Conservation (phyloP, 2,113 vertebrate genomes). For the Hydrochoerus hydrochaeris region DNA sequence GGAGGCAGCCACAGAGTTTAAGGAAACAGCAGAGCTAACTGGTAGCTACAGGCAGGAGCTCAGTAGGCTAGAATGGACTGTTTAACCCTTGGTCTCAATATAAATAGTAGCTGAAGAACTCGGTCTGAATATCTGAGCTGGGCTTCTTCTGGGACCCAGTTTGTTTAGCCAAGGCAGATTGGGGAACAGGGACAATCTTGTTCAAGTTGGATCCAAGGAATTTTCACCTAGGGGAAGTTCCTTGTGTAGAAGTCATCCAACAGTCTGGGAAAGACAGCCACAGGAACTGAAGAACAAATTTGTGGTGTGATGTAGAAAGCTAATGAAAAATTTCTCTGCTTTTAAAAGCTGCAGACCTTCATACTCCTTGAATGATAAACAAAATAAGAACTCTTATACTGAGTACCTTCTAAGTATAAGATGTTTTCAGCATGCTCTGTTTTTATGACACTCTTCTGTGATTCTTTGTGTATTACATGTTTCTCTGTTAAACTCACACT, state of each 20-base stretch:
- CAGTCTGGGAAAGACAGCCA: neutral
- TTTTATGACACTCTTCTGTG: neutral
- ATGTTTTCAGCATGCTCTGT: neutral
- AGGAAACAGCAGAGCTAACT: neutral
- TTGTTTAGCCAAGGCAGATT: neutral
- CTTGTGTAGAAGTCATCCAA: neutral
- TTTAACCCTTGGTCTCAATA: neutral
- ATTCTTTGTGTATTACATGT: neutral
- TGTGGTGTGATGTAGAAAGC: neutral
- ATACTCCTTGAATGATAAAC: neutral
- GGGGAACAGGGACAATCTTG: neutral
- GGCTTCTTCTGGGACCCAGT: neutral
- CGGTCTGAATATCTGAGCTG: neutral
- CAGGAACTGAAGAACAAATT: neutral
- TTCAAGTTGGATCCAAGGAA: neutral
- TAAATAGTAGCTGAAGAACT: neutral
- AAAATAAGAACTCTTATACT: slow-evolving; percentile 33
- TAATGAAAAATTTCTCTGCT: slow-evolving; percentile 13
- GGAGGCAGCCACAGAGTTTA: neutral
- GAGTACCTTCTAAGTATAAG: neutral
- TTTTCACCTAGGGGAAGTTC: neutral
- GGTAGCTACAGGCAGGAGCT: neutral
- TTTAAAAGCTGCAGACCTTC: neutral
- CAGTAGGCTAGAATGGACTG: neutral
- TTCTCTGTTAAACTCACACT: neutral